phyloP scores from a whole-genome alignment of 2,797 vertebrate genomes.

The Falco naumanni region DNA sequence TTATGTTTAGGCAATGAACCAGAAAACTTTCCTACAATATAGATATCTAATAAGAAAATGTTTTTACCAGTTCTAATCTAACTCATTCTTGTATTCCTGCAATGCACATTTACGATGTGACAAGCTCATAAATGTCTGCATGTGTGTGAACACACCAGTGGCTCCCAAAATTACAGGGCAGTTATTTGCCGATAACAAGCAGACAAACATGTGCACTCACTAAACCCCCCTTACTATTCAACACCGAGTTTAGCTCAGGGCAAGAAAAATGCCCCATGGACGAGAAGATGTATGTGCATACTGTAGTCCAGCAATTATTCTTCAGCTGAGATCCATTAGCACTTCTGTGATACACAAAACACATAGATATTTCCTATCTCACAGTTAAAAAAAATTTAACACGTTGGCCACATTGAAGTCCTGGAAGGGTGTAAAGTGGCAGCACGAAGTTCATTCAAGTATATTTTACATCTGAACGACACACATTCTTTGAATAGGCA shows the following conservation, averaged over 20 bases:
- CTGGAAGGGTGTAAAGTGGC: neutral
- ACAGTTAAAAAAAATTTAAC: neutral
- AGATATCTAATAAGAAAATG: neutral
- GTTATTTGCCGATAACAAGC: neutral
- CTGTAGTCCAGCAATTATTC: neutral
- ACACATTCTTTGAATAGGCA: neutral
- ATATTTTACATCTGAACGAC: neutral
- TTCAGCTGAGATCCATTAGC: neutral
- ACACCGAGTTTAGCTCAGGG: neutral
- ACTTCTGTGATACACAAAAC: neutral
- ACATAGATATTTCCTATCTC: neutral
- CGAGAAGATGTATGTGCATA: neutral
- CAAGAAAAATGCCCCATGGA: slow-evolving; percentile 24
- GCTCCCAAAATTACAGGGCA: neutral
- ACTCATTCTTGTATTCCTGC: neutral
- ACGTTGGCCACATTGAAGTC: neutral
- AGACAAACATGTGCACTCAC: neutral
- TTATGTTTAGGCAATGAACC: slow-evolving; percentile 13
- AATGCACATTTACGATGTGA: neutral
- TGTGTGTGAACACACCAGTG: neutral
- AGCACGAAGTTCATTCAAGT: slow-evolving; percentile 25
- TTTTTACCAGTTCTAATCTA: neutral
- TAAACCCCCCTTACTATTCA: neutral
- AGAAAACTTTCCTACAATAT: slow-evolving; percentile 10
- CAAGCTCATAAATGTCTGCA: neutral